Conservation (phyloP, 2,113 vertebrate species). For the Redunca redunca region DNA sequence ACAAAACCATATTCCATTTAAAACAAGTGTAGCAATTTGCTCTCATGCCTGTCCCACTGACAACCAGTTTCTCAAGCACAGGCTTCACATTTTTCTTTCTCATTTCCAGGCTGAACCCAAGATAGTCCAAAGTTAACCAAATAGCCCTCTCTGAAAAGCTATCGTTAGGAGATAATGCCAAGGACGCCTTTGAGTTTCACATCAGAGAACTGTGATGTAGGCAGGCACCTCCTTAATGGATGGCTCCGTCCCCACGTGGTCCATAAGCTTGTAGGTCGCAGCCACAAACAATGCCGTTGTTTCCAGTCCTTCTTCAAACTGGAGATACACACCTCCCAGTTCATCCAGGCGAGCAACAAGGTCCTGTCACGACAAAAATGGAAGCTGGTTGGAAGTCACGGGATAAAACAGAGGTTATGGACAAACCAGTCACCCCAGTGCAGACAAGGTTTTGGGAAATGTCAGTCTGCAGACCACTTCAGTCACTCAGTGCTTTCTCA, state of each 20-base stretch:
- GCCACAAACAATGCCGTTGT: slow-evolving; percentile 94
- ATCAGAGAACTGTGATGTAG: background rate
- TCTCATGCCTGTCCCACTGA: background rate
- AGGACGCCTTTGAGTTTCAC: background rate
- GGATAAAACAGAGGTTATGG: background rate
- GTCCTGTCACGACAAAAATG: slow-evolving; percentile 82
- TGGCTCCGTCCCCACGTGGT: slow-evolving; percentile 93
- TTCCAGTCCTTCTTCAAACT: slow-evolving; percentile 98
- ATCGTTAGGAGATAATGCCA: background rate
- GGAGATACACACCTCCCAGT: slow-evolving; percentile 94
- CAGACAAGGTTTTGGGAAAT: background rate
- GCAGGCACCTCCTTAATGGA: slow-evolving; percentile 92
- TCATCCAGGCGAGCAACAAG: slow-evolving; percentile 97
- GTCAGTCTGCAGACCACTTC: background rate
- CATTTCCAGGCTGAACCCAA: background rate
- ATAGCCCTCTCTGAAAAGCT: background rate
- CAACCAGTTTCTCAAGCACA: background rate
- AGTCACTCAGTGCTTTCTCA: background rate
- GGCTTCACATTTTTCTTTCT: background rate
- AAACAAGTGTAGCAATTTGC: background rate
- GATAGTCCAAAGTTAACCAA: background rate
- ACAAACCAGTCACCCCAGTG: background rate
- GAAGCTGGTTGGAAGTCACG: background rate
- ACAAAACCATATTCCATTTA: background rate
- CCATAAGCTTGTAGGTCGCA: slow-evolving; percentile 93